Conservation (phyloP, 2,113 vertebrate species). For the Microcebus lehilahytsara region DNA sequence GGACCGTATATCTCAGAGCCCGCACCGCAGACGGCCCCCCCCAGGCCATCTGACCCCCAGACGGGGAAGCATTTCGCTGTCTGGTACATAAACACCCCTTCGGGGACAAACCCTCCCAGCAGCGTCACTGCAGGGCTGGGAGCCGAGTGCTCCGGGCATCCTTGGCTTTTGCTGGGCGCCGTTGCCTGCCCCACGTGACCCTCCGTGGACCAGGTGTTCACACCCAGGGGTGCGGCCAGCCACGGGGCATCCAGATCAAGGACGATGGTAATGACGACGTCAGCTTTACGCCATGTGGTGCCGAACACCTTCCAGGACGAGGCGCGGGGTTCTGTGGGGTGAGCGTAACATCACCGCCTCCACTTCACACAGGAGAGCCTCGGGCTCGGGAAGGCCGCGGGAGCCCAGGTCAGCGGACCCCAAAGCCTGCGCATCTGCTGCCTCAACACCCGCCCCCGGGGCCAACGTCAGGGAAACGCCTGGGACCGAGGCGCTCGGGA, state of each 20-base stretch:
- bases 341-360: too few relatives aligned
- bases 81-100: neutral
- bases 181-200: neutral
- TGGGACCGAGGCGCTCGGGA: neutral
- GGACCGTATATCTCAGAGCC: neutral
- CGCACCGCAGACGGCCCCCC: neutral
- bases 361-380: neutral
- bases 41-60: neutral
- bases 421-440: neutral
- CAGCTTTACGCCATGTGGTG: neutral
- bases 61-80: neutral
- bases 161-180: neutral
- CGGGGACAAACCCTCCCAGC: neutral
- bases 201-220: neutral
- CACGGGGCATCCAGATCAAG: rapidly evolving
- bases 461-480: neutral
- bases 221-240: rapidly evolving
- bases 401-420: neutral
- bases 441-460: neutral
- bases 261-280: rapidly evolving
- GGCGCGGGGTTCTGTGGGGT: neutral
- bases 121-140: neutral
- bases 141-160: neutral
- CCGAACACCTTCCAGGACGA: neutral
- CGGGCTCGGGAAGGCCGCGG: neutral